Evolutionary conservation across 2,797 vertebrate species (phyloP).

Genomic region (Lagorchestes hirsutus): DNA sequence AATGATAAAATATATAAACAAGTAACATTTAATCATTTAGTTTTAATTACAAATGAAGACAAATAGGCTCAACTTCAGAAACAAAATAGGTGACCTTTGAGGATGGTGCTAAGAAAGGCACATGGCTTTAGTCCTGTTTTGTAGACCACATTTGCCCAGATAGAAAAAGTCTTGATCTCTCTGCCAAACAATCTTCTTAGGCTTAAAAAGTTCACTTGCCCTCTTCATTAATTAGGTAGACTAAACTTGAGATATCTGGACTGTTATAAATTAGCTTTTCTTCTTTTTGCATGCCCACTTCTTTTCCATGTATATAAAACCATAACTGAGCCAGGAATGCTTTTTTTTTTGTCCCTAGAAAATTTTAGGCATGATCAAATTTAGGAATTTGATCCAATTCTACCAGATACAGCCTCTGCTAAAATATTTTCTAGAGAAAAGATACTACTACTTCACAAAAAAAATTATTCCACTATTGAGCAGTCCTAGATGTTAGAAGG

Average conservation of each 20-base stretch:
- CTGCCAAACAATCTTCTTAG: not conserved
- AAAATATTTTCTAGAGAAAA: not conserved
- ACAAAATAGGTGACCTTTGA: not conserved
- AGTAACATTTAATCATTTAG: not conserved
- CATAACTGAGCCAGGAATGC: not conserved
- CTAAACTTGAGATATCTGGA: not conserved
- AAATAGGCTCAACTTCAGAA: not conserved
- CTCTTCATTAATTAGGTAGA: not conserved
- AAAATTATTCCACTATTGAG: not conserved
- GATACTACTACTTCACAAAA: not conserved
- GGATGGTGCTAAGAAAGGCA: not conserved
- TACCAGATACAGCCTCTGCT: not conserved
- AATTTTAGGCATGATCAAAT: not conserved
- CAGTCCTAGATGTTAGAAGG: not conserved
- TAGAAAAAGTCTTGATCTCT: not conserved
- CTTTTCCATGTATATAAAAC: not conserved
- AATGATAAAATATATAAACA: not conserved
- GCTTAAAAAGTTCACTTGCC: not conserved
- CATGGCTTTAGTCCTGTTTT: not conserved
- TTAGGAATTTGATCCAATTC: not conserved
- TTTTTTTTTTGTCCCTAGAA: not conserved
- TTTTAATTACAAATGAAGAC: not conserved
- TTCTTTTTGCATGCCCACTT: not conserved
- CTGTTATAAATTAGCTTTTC: not conserved
- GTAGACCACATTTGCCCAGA: not conserved